phyloP scores from a whole-genome alignment of 53 echinoderm and acorn worm genomes.

The Echinometra lucunter region DNA sequence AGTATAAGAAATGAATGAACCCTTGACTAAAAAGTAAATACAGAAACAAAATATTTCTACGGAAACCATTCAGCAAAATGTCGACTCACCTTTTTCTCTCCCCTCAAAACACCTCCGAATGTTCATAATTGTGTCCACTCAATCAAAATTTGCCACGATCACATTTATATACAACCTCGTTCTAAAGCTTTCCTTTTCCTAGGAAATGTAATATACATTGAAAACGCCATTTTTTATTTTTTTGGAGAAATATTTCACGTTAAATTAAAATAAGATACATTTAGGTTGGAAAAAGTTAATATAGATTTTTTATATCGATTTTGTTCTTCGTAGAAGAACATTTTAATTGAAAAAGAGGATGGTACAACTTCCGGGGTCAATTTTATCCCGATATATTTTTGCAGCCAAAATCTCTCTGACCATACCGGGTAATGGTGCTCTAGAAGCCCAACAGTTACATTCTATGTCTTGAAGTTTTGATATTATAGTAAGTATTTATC shows the following conservation, averaged over 20 bases:
- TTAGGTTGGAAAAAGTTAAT: neutral
- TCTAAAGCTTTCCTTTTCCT: neutral
- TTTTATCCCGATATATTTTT: neutral
- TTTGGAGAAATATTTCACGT: neutral
- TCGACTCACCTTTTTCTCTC: neutral
- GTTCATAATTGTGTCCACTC: neutral
- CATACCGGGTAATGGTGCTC: neutral
- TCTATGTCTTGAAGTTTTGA: neutral
- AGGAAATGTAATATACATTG: neutral
- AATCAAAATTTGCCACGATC: slow-evolving; percentile 71
- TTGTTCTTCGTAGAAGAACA: neutral
- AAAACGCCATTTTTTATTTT: neutral
- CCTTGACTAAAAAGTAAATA: too few species aligned
- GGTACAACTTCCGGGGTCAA: slow-evolving; percentile 60
- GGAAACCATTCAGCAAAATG: neutral
- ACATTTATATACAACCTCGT: slow-evolving; percentile 40
- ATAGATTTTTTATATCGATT: neutral
- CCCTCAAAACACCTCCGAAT: neutral
- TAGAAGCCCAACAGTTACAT: neutral
- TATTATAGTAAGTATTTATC: neutral
- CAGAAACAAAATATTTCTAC: neutral
- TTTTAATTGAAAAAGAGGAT: slow-evolving; percentile 45
- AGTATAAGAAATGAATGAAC: neutral
- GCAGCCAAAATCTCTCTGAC: neutral
- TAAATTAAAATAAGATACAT: neutral